These are phyloP conservation scores for Folsomia manolachei DNA, from an alignment of 2,888 invertebrate species.

Conservation along the genomic window DNA sequence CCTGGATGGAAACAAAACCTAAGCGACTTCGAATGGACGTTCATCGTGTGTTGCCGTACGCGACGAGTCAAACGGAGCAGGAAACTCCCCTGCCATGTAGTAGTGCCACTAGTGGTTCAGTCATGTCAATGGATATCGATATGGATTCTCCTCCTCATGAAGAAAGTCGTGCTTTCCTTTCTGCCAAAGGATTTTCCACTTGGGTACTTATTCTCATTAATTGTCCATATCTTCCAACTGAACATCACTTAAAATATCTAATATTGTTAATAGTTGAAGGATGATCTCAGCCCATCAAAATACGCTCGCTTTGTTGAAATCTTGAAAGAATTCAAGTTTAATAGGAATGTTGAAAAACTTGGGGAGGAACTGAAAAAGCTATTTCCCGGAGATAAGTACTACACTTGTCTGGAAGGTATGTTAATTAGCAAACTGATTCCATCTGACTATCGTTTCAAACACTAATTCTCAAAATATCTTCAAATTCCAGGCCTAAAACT, in stretches of 20 bases:
- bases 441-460: not conserved
- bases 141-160: not conserved
- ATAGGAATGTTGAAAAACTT: not conserved
- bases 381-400: not conserved
- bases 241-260: too few relatives aligned
- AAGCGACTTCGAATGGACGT: not conserved
- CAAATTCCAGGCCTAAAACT: not conserved
- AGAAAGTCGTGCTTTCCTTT: not conserved
- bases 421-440: not conserved
- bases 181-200: not conserved
- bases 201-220: not conserved
- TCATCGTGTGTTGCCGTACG: not conserved
- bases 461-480: not conserved
- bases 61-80: not conserved
- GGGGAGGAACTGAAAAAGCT: not conserved
- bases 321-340: conserved; percentile 1
- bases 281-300: not conserved
- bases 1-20: not conserved
- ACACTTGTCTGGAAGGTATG: conserved; percentile 2
- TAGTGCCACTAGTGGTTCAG: not conserved
- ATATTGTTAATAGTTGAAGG: conserved; percentile 3
- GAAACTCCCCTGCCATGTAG: not conserved
- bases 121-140: not conserved
- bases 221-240: not conserved
- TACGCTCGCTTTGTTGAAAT: not conserved